phyloP scores from a whole-genome alignment of 2,888 invertebrate genomes.

The Mongoloraphidia duomilia region DNA sequence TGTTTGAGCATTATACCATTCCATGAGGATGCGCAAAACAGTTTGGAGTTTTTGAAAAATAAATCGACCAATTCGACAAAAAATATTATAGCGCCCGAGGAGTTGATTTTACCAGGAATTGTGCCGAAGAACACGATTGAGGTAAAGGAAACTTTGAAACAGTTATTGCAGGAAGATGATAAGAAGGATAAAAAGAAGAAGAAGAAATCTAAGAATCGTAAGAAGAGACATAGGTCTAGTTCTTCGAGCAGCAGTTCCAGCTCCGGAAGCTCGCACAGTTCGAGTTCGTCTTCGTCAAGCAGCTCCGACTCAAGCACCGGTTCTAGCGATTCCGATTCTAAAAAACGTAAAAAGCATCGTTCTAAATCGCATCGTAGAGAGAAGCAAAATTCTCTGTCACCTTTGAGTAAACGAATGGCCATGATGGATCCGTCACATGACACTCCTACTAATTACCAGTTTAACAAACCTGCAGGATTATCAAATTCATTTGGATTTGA shows the following conservation, averaged over 20 bases:
- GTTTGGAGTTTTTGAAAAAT: conserved; percentile 64
- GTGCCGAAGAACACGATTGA: conserved; percentile 30
- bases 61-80: conserved; percentile 40
- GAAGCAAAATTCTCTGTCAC: conserved; percentile 60
- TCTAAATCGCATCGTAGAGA: conserved; percentile 38
- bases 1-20: conserved; percentile 72
- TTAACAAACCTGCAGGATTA: conserved; percentile 53
- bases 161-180: conserved; percentile 35
- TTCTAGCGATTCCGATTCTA: conserved; percentile 45
- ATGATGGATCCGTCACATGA: conserved; percentile 44
- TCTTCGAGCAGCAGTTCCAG: conserved; percentile 32
- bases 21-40: conserved; percentile 77
- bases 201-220: conserved; percentile 46
- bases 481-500: conserved; percentile 28
- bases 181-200: conserved; percentile 49
- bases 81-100: conserved; percentile 47
- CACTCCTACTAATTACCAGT: conserved; percentile 43
- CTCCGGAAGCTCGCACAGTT: conserved; percentile 37
- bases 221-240: conserved; percentile 45
- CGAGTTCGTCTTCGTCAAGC: conserved; percentile 37
- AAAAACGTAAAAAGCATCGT: conserved; percentile 39
- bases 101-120: conserved; percentile 38
- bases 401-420: conserved; percentile 71
- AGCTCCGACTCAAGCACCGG: conserved; percentile 49
- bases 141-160: conserved; percentile 51